phyloP scores from a whole-genome alignment of 1,140 invertebrate species.

The Sycobia sp. region DNA sequence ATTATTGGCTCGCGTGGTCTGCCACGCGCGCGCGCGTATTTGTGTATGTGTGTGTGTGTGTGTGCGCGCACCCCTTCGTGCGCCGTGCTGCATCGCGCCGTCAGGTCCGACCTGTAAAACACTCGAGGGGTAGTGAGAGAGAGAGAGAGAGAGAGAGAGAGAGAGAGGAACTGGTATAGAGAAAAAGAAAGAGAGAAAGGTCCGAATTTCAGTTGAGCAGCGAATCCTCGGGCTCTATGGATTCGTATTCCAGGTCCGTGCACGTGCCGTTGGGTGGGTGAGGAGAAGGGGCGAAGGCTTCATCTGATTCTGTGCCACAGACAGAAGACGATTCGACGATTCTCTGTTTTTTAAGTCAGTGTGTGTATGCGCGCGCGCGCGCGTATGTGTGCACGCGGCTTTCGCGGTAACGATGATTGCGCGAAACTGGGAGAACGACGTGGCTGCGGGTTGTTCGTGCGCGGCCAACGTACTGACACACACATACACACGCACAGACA shows the following conservation, averaged over 20 bases:
- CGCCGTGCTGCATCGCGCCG: too few species aligned
- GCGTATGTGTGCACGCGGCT: too few species aligned
- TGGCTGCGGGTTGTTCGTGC: not conserved
- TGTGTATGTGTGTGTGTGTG: not conserved
- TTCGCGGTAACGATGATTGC: conserved; percentile 22
- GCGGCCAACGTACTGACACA: not conserved
- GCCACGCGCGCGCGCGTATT: not conserved
- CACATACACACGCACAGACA: too few species aligned
- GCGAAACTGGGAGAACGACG: not conserved
- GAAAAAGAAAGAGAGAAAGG: too few species aligned
- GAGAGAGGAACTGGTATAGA: too few species aligned
- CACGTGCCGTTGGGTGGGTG: conserved; percentile 11
- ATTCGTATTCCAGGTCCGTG: conserved; percentile 29
- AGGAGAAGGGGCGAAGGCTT: too few species aligned
- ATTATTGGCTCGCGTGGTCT: conserved; percentile 20
- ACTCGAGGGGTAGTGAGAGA: not conserved
- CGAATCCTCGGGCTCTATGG: conserved; percentile 8
- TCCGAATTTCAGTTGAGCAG: not conserved
- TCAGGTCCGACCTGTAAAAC: conserved; percentile 4
- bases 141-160: too few species aligned
- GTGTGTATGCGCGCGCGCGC: too few species aligned
- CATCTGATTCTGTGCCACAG: too few species aligned
- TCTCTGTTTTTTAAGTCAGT: too few species aligned
- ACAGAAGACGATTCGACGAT: too few species aligned
- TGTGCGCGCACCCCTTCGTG: too few species aligned